phyloP scores from a whole-genome alignment of 2,888 invertebrate species.

The Deilephila porcellus region DNA sequence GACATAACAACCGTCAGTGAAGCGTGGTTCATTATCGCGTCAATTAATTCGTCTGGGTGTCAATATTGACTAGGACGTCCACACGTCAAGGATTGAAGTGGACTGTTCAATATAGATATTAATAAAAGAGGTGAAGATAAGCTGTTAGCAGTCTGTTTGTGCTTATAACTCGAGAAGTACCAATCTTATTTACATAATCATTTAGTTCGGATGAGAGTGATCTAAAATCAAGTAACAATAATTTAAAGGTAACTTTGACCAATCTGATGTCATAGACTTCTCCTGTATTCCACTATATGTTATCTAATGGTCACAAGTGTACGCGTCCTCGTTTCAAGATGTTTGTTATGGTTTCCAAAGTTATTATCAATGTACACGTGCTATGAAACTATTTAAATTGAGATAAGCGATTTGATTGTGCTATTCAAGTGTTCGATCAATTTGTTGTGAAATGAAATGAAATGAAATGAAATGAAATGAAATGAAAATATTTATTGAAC shows the following conservation, averaged over 20 bases:
- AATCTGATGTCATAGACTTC: too few relatives aligned
- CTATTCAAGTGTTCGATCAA: not conserved
- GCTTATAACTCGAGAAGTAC: too few relatives aligned
- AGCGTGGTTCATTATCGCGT: slow-evolving; percentile 18
- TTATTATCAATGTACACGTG: not conserved
- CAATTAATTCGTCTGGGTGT: not conserved
- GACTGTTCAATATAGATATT: not conserved
- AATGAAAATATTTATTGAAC: too few relatives aligned
- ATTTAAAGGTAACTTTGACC: too few relatives aligned
- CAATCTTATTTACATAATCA: too few relatives aligned
- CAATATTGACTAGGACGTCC: not conserved
- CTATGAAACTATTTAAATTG: not conserved
- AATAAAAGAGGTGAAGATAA: not conserved
- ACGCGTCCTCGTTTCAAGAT: not conserved
- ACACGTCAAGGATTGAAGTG: not conserved
- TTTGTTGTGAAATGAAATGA: too few relatives aligned
- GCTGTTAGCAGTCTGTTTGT: not conserved
- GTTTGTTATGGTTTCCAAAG: not conserved
- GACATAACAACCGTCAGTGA: slow-evolving; percentile 18
- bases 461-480: too few relatives aligned
- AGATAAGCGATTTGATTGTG: not conserved
- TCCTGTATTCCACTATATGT: too few relatives aligned
- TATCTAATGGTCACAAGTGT: not conserved
- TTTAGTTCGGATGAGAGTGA: too few relatives aligned
- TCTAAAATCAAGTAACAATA: too few relatives aligned